Base-by-base conservation (phyloP, 2,113 vertebrate species). In the Calidris pygmaea region DNA sequence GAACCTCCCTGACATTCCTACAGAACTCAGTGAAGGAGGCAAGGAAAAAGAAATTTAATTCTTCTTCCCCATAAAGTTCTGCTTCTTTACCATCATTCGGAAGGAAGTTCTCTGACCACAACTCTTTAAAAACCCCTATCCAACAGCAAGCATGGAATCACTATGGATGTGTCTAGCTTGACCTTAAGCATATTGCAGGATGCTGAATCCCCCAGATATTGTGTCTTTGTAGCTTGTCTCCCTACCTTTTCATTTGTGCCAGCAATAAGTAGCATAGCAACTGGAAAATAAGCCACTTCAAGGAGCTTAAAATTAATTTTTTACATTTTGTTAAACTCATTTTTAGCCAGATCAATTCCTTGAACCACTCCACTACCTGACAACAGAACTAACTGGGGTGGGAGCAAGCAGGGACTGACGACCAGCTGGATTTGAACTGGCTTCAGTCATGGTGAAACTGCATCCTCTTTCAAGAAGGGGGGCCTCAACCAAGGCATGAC, bases 401-500 rank as follows among this genome's bases (percentile, higher is more conserved):
- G 43, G 35, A 89, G 10, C 12, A 52, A 60, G 63, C 3, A 1
- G 4, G 0, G 3, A 59, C 66, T 45, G 19, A 30, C 1, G 12
- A 70, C 1, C 8, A 58, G 60, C 7, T 85, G 53, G 22, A 63
- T 56, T 78, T 72, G n/a, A n/a, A 52, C 15, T 55, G 43, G 29
- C 8, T 87, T 83, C 62, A 88, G 13, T 13, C 37, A 6, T 30
- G 21, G 30, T 24, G 18, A 87, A 87, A 77, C 55, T 72, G 7
- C 3, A 1, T 47, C 26, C 11, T 82, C 37, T 34, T 55, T 85
- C 3, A 6, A 55, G 32, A 75, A 89, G 14, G 9, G 20, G 34
- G 5, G 20, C 35, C 32, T 89, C 60, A 62, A 43, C 50, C 27
- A 70, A 58, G 30, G 10, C 9, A 35, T 41, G 82, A 66, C 21